phyloP scores from a whole-genome alignment of 2,113 vertebrate genomes.

The Megaptera novaeangliae region DNA sequence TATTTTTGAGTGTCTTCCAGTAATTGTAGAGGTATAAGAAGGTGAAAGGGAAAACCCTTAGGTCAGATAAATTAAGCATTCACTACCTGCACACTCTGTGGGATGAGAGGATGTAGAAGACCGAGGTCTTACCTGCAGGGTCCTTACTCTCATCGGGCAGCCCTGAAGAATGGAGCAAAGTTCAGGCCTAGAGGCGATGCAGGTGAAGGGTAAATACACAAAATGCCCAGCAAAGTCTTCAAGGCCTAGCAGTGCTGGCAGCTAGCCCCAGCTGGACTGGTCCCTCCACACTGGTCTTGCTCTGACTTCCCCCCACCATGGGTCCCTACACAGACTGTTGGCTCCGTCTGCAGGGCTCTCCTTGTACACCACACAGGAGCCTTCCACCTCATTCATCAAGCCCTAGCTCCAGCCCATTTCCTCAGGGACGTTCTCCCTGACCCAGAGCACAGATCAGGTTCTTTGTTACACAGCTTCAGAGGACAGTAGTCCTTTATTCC shows the following conservation, averaged over 20 bases:
- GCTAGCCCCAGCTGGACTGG: neutral
- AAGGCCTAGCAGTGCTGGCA: neutral
- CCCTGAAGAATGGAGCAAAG: neutral
- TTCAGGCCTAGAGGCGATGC: neutral
- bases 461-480: neutral
- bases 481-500: neutral
- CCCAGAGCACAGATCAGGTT: neutral
- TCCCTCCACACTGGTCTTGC: neutral
- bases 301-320: neutral
- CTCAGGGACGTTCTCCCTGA: neutral
- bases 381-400: neutral
- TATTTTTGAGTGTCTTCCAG: neutral
- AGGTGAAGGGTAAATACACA: neutral
- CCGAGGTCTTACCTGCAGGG: neutral
- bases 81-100: neutral
- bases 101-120: neutral
- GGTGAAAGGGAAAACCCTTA: neutral
- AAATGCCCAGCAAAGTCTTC: neutral
- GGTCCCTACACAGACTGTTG: neutral
- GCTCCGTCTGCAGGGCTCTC: neutral
- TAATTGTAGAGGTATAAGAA: neutral
- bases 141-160: neutral
- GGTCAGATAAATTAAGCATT: neutral
- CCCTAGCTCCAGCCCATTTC: neutral
- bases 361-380: rapidly evolving